Evolutionary conservation across 2,888 invertebrate genomes (phyloP).

Genomic region (Trissolcus brochymenae): DNA sequence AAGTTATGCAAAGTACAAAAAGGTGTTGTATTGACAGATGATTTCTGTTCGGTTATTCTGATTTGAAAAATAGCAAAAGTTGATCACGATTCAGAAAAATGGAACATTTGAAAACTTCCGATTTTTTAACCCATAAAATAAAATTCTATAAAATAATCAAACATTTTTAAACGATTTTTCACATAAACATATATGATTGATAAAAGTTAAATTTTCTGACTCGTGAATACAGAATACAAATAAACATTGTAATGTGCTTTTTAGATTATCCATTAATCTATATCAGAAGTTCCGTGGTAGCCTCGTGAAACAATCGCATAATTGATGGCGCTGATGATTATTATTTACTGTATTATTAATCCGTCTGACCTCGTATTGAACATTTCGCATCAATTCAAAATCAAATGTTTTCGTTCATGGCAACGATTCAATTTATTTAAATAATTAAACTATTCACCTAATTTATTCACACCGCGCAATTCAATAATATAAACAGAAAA

Average conservation of each 20-base stretch:
- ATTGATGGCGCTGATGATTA: constrained; percentile 22
- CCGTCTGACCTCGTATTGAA: constrained; percentile 23
- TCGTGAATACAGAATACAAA: constrained; percentile 5
- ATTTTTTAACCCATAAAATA: background rate
- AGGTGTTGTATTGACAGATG: too few species aligned
- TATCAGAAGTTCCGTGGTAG: background rate
- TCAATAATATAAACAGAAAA: too few species aligned
- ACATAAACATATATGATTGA: background rate
- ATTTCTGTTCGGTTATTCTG: too few species aligned
- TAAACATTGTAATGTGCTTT: background rate
- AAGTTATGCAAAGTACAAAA: too few species aligned
- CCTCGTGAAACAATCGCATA: constrained; percentile 29
- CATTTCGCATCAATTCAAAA: constrained; percentile 34
- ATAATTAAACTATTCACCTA: constrained; percentile 3
- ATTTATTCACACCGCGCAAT: background rate
- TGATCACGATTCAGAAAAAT: too few species aligned
- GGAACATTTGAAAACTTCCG: background rate
- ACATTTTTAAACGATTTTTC: too few species aligned
- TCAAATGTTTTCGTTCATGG: constrained; percentile 22
- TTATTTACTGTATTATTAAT: constrained; percentile 36
- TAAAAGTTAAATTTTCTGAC: too few species aligned
- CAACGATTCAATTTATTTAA: constrained; percentile 17
- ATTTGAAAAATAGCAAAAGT: too few species aligned
- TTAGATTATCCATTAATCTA: too few species aligned
- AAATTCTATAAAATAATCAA: background rate